A percentile compares a stretch with the other conserved stretches of the same genome.
Conservation (phyloP, 2,113 vertebrate genomes). For the Sakesphorus luctuosus region DNA sequence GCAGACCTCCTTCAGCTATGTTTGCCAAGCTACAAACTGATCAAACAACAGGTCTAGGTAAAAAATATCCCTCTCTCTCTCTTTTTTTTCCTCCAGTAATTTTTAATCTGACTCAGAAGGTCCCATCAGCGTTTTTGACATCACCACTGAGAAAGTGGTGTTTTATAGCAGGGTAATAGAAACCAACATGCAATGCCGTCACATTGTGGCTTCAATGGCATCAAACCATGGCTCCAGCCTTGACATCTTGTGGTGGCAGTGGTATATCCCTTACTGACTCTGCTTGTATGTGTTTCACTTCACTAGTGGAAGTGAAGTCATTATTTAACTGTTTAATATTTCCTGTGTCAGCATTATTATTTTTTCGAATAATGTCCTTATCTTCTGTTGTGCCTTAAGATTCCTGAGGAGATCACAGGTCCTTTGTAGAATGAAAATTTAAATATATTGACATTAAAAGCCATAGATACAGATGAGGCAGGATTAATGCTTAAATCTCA, state of each 20-base stretch:
- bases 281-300: neutral
- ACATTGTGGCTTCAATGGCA: neutral
- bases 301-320: neutral
- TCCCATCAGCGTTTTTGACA: neutral
- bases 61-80: fast-evolving
- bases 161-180: neutral
- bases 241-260: neutral
- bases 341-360: neutral
- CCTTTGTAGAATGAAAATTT: neutral
- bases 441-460: neutral
- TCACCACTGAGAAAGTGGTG: neutral
- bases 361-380: neutral
- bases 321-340: neutral
- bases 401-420: neutral
- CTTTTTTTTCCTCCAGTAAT: neutral
- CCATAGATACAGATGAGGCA: neutral
- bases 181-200: neutral
- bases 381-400: neutral
- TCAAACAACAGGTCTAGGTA: neutral
- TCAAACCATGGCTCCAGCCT: neutral
- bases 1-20: neutral
- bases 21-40: neutral
- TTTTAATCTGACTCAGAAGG: neutral
- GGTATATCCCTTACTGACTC: neutral
- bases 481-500: neutral